Evolutionary conservation across 2,888 invertebrate genomes (phyloP).

Genomic region (Pedicia rivosa): DNA sequence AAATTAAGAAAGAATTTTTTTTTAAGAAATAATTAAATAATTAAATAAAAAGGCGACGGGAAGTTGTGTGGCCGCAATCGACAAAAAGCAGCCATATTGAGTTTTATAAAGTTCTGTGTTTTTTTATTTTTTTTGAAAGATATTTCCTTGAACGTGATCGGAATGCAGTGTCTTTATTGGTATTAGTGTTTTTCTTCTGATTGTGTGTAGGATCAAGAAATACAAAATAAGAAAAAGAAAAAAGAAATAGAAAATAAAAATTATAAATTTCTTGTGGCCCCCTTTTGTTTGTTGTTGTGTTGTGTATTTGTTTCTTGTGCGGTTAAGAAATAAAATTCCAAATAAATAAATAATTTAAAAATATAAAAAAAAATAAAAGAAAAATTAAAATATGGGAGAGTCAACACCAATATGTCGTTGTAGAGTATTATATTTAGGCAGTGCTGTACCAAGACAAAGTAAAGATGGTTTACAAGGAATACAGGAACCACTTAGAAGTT

Average conservation of each 20-base stretch:
- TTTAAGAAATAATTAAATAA: neutral
- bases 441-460: constrained; percentile 90
- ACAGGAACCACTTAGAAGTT: constrained; percentile 88
- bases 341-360: constrained; percentile 2
- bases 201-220: neutral
- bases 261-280: no score
- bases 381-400: constrained; percentile 37
- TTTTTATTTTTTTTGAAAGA: neutral
- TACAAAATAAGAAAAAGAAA: no score
- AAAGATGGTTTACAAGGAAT: constrained; percentile 96
- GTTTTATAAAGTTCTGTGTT: no score
- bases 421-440: constrained; percentile 90
- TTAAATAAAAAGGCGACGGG: neutral
- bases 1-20: no score
- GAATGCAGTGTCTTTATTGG: constrained; percentile 11
- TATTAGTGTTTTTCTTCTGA: constrained; percentile 5
- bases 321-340: neutral
- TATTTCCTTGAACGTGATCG: constrained; percentile 13
- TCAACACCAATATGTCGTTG: constrained; percentile 94
- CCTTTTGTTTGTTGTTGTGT: constrained; percentile 2
- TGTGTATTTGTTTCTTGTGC: neutral
- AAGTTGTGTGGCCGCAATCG: neutral
- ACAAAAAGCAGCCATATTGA: neutral
- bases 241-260: no score
- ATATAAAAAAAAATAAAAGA: neutral